These are phyloP conservation scores for Nudaria mundana DNA, from an alignment of 2,888 invertebrate species.

Conservation along the genomic window DNA sequence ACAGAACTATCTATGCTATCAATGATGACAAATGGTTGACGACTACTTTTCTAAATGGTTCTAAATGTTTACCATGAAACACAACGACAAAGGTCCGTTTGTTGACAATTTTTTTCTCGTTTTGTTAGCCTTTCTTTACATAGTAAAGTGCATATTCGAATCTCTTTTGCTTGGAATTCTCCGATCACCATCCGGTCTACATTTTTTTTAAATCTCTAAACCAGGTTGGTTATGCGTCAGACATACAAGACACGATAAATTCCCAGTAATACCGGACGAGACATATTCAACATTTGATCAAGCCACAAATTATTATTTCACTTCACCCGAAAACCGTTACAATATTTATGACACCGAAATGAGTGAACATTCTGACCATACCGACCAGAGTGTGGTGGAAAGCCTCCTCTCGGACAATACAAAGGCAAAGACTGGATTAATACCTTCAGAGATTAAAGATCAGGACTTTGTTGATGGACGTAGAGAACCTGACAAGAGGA, in stretches of 20 bases:
- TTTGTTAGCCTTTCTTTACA: too few species aligned
- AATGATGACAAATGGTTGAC: too few species aligned
- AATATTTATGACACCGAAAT: conserved; percentile 60
- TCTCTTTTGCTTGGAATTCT: too few species aligned
- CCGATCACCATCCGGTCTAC: too few species aligned
- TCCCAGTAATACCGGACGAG: conserved; percentile 88
- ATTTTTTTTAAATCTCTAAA: too few species aligned
- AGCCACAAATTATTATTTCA: conserved; percentile 45
- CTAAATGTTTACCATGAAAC: too few species aligned
- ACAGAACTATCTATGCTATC: too few species aligned
- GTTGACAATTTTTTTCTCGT: too few species aligned
- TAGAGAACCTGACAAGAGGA: conserved; percentile 60
- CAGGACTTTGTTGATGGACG: conserved; percentile 47
- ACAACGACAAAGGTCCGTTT: too few species aligned
- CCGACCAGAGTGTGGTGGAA: conserved; percentile 69
- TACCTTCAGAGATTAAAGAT: conserved; percentile 38
- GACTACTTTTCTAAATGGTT: too few species aligned
- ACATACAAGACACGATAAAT: conserved; percentile 88
- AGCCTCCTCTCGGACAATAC: conserved; percentile 63
- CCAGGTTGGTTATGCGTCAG: conserved; percentile 90
- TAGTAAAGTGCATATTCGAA: too few species aligned
- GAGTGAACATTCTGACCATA: conserved; percentile 74
- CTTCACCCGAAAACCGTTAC: conserved; percentile 58
- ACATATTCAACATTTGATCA: conserved; percentile 75
- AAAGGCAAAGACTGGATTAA: conserved; percentile 42